Percentiles rank a stretch among this genome's conserved stretches.
These are phyloP conservation scores for Scaptomyza polygonia DNA, from an alignment of 2,888 invertebrate genomes.

Conservation along the genomic window DNA sequence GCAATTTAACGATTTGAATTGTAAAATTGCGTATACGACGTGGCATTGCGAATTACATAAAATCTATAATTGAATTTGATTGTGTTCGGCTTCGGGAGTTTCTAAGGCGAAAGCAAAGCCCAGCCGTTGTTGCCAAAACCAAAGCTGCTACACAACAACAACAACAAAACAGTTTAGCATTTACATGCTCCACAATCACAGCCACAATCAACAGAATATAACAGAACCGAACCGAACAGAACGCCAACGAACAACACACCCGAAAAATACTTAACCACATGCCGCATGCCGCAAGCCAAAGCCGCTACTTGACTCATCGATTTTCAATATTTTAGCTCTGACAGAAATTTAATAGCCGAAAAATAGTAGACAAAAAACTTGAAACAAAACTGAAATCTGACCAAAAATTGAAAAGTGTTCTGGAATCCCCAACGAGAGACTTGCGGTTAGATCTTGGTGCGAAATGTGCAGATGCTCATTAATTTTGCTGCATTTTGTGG, in stretches of 20 bases:
- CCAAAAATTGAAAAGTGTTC: background rate
- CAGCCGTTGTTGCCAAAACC: slow-evolving; percentile 20
- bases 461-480: background rate
- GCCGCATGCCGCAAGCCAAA: background rate
- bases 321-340: slow-evolving; percentile 53
- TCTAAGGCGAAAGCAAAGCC: background rate
- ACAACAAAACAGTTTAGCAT: slow-evolving; percentile 27
- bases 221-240: no score
- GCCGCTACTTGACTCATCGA: slow-evolving; percentile 53
- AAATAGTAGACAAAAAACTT: no score
- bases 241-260: no score
- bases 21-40: slow-evolving; percentile 33
- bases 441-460: background rate
- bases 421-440: background rate
- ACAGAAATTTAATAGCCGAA: background rate
- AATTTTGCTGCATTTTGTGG: background rate
- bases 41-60: slow-evolving; percentile 40
- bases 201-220: background rate
- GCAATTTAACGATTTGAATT: no score
- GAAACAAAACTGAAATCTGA: background rate
- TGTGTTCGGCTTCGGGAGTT: slow-evolving; percentile 61
- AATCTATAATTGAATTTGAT: slow-evolving; percentile 69
- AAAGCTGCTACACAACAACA: slow-evolving; percentile 12
- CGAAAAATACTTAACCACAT: background rate
- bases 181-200: slow-evolving; percentile 14